These are phyloP conservation scores for Brachionichthys hirsutus DNA, from an alignment of 2,113 vertebrate genomes.

Conservation along the genomic window DNA sequence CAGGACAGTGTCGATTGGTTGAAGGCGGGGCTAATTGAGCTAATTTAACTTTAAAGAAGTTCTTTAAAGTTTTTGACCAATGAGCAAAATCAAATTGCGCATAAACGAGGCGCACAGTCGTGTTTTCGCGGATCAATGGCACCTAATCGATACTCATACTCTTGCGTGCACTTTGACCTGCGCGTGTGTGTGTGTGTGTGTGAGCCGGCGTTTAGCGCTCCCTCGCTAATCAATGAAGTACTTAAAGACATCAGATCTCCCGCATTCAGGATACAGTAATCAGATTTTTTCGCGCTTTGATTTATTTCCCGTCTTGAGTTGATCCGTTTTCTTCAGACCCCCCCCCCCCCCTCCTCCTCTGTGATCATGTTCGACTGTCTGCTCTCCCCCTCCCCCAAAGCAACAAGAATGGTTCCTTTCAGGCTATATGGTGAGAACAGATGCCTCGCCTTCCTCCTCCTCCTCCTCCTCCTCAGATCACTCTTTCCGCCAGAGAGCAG, in stretches of 20 bases:
- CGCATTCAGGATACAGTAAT: constrained; percentile 27
- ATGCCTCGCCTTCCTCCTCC: constrained; percentile 16
- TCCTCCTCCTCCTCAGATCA: constrained; percentile 26
- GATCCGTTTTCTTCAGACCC: constrained; percentile 34
- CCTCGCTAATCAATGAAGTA: constrained; percentile 31
- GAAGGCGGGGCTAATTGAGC: no score
- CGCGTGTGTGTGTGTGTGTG: constrained; percentile 5
- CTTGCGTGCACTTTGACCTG: no score
- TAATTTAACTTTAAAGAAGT: no score
- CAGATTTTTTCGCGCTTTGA: constrained; percentile 16
- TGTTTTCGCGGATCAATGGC: no score
- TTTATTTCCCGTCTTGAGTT: constrained; percentile 42
- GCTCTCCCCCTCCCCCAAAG: constrained; percentile 16
- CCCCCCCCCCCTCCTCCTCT: constrained; percentile 49
- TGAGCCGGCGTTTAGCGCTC: constrained; percentile 17
- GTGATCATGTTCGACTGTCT: constrained; percentile 34
- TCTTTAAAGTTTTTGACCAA: no score
- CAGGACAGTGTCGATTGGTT: no score
- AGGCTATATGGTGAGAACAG: constrained; percentile 49
- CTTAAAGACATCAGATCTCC: constrained; percentile 10
- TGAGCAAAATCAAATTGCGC: no score
- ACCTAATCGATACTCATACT: no score
- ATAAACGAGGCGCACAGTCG: no score
- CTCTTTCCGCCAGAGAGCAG: constrained; percentile 13
- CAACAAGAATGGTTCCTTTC: constrained; percentile 61